phyloP scores from a whole-genome alignment of 2,797 vertebrate species.

The Potorous gilbertii region DNA sequence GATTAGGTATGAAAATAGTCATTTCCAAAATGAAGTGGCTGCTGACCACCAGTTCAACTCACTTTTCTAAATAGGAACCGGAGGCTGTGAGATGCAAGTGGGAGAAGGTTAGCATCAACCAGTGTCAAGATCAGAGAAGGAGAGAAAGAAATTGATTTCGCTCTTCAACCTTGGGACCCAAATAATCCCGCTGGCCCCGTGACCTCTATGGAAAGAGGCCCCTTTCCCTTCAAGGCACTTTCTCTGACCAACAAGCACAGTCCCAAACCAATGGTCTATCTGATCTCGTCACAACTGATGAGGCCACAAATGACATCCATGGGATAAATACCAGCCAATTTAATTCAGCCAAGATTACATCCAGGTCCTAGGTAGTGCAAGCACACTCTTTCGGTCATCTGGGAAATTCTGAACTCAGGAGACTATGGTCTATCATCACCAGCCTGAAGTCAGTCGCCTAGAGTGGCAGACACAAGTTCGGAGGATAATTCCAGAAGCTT shows the following conservation, averaged over 20 bases:
- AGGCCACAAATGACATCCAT: conserved; percentile 20
- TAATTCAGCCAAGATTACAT: not conserved
- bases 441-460: not conserved
- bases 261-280: not conserved
- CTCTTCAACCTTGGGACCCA: conserved; percentile 19
- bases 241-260: not conserved
- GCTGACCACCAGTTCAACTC: conserved; percentile 9
- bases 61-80: conserved; percentile 11
- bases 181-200: not conserved
- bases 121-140: not conserved
- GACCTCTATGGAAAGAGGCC: too few species aligned
- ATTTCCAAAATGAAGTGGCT: conserved; percentile 44
- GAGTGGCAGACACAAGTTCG: conserved; percentile 3
- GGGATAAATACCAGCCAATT: conserved; percentile 24
- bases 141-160: not conserved
- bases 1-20: conserved; percentile 4
- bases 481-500: conserved; percentile 16
- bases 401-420: conserved; percentile 40
- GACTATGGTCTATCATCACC: conserved; percentile 10
- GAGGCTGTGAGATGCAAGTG: not conserved
- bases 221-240: not conserved
- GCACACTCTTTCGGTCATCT: not conserved
- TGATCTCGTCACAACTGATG: not conserved
- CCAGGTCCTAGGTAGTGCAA: not conserved
- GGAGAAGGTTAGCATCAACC: conserved; percentile 4